Percentiles rank a stretch among this genome's conserved stretches.
phyloP scores from a whole-genome alignment of 2,113 vertebrate species.

The Cynopterus brachyotis region DNA sequence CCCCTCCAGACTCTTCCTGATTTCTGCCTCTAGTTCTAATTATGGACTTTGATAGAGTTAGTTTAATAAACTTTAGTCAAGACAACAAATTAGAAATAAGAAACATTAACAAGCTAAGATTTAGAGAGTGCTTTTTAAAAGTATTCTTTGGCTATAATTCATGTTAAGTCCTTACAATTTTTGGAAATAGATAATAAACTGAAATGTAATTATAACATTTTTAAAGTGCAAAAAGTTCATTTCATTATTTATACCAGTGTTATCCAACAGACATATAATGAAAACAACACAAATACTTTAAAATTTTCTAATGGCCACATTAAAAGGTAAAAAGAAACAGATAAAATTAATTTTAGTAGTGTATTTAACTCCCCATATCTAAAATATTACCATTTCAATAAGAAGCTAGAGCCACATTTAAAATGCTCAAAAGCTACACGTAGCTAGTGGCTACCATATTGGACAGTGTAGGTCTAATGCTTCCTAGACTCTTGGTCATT shows the following conservation, averaged over 20 bases:
- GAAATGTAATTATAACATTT: not conserved
- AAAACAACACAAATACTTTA: not conserved
- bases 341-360: not conserved
- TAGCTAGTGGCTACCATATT: not conserved
- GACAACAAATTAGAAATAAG: not conserved
- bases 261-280: not conserved
- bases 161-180: not conserved
- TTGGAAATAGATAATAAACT: not conserved
- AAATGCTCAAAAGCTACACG: not conserved
- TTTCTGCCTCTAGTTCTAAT: not conserved
- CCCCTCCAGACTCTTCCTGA: not conserved
- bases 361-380: not conserved
- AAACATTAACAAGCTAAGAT: not conserved
- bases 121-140: not conserved
- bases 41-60: not conserved
- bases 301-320: not conserved
- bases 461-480: not conserved
- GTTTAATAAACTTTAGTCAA: not conserved
- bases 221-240: not conserved
- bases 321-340: not conserved
- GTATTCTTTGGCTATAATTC: not conserved
- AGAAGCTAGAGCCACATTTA: not conserved
- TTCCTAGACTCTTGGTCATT: not conserved
- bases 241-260: not conserved
- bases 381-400: not conserved